Evolutionary conservation across 2,888 invertebrate genomes (phyloP).

Genomic region (Galerucella pusilla): DNA sequence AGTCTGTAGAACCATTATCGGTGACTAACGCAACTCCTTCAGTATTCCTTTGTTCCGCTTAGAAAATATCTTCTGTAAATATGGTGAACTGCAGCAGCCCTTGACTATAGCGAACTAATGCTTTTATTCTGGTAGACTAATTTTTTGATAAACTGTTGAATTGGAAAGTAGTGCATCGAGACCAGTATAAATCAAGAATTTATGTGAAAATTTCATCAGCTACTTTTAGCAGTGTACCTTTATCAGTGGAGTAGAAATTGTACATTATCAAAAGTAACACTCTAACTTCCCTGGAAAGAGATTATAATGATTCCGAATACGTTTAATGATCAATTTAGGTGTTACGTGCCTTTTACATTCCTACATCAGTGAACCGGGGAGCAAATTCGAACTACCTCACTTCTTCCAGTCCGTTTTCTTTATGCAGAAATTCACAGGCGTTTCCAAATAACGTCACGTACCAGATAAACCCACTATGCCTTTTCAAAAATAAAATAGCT

Average conservation of each 20-base stretch:
- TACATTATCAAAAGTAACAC: background rate
- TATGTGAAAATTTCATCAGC: background rate
- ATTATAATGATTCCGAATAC: slow-evolving; percentile 22
- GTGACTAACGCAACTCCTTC: too few species aligned
- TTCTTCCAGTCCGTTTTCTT: slow-evolving; percentile 30
- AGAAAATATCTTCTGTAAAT: too few species aligned
- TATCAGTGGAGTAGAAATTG: background rate
- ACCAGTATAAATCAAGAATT: background rate
- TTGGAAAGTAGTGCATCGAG: too few species aligned
- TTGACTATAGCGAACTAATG: too few species aligned
- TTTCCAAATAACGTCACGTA: slow-evolving; percentile 31
- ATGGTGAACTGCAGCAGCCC: too few species aligned
- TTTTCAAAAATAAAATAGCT: slow-evolving; percentile 37
- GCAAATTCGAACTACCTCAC: slow-evolving; percentile 23
- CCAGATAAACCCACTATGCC: slow-evolving; percentile 34
- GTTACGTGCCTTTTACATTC: slow-evolving; percentile 29
- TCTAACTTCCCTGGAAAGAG: background rate
- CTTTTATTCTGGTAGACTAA: too few species aligned
- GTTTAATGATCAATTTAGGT: slow-evolving; percentile 29
- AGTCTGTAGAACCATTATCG: too few species aligned
- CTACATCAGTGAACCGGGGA: slow-evolving; percentile 14
- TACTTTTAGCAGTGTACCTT: background rate
- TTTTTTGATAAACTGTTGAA: too few species aligned
- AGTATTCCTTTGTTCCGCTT: too few species aligned
- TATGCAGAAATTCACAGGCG: slow-evolving; percentile 33